Evolutionary conservation across 2,113 vertebrate genomes (phyloP).

Genomic region (Eurystomus gularis): DNA sequence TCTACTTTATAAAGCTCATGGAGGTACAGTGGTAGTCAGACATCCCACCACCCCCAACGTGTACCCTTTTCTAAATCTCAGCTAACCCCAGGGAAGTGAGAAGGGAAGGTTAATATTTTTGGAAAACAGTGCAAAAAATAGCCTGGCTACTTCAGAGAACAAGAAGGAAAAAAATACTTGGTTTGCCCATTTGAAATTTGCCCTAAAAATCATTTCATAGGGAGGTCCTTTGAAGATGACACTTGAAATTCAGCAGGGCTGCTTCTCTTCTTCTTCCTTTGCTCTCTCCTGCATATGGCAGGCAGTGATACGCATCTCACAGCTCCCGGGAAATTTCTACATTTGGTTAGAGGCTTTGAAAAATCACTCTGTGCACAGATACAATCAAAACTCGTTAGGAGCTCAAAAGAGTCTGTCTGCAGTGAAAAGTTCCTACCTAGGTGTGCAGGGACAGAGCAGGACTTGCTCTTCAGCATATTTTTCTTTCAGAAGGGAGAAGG

Average conservation of each 20-base stretch:
- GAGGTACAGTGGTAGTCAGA: neutral
- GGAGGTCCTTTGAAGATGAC: neutral
- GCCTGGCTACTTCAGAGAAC: neutral
- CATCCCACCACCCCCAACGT: rapidly evolving
- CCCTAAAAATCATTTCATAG: neutral
- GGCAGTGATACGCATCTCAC: neutral
- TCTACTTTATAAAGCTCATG: neutral
- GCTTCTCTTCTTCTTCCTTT: neutral
- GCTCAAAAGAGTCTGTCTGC: neutral
- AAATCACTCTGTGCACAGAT: neutral
- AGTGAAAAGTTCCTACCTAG: neutral
- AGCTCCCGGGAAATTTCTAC: neutral
- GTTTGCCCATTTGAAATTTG: neutral
- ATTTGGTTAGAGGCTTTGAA: neutral
- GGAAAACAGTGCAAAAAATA: neutral
- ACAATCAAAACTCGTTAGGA: neutral
- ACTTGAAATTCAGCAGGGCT: neutral
- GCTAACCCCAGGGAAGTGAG: rapidly evolving
- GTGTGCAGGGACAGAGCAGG: neutral
- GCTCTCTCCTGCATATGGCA: neutral
- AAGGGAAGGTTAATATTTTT: neutral
- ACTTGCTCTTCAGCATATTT: neutral
- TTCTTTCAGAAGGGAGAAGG: neutral
- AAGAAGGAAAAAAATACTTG: neutral
- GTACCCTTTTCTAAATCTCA: neutral